Base-by-base conservation (phyloP, 2,113 vertebrate genomes). In the Plecotus auritus region DNA sequence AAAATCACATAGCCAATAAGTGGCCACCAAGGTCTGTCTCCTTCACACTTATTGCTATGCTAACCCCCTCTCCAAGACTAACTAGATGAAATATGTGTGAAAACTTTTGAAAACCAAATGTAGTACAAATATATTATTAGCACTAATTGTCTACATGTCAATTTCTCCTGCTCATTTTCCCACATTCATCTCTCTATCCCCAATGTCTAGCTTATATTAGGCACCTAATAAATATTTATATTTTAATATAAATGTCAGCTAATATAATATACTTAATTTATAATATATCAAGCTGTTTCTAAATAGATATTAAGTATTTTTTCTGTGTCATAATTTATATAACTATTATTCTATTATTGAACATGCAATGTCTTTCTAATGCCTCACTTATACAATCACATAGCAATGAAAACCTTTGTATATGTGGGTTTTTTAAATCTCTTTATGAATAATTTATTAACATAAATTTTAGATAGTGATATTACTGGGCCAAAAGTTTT, bases 381-480 rank as follows among this genome's bases (percentile, higher is more conserved):
- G 13, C 17, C 11, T 95, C 23, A 83, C 9, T 85, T 73, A 85
- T 37, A 82, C 22, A 91, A 59, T 73, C 28, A 87, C 23, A 73
- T 14, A 82, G n/a, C n/a, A 64, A 4, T 66, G 14, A 56, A 61
- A 73, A 85, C 9, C 2, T 23, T 49, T 70, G 1, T 77, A 5
- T 0, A 70, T 32, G 20, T 85, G 66, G 17, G 30, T 30, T 82
- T 85, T 88, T 85, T 54, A 74, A 74, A 40, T 40, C 28, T 88
- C 22, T 85, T 94, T 80, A 64, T 90, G 54, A 89, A 72, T 85
- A 90, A 66, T 54, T 85, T 90, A 82, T 85, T 90, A 92, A 83
- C 72, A 35, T 82, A 61, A 93, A 42, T 92, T 69, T 32, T 51
- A 28, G 26, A n/a, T 51, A 73, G 8, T 88, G 23, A 40, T 92